Evolutionary conservation across 2,888 invertebrate species (phyloP), one percentile per base, ranked within the genome.

Genomic region (Masnerella sp.): DNA sequence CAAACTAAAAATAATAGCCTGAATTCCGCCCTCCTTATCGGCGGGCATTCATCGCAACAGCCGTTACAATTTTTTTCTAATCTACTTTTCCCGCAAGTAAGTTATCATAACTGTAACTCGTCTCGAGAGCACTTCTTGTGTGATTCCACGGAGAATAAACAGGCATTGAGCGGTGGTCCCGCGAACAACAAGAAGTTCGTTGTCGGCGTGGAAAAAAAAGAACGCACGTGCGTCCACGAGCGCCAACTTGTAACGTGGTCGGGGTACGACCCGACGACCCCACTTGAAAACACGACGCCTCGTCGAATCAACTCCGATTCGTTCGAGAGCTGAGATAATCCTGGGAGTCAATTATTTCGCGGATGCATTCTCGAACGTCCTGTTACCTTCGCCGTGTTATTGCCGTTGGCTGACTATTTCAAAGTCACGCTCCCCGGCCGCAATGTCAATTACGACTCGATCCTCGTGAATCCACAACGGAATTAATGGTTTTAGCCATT

Each of bases 401-500:
- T 68, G 68, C 73, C 68, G 68, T 22, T 68, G 69, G 69, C 74
- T 64, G 74, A 65, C 74, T 70, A 54, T 74, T 74, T 74, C 65
- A 69, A 65, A 74, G 74, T 65, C 74, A 74, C 69, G 69, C 74
- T 70, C 74, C 65, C 74, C 74, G 34, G 69, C 64, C 74, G 74
- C 74, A 74, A 74, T 69, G 69, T 74, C 74, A 74, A 74, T 74
- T 59, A 74, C 74, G 54, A 65, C 61, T 47, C 51, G 58, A 52
- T 62, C 64, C 73, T 51, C 58, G 73, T 34, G 73, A 68, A 64
- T 51, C 68, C 68, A 54, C 58, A 49, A 36, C 62, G 38, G 47
- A 67, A 74, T 67, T 73, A 73, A 68, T 73, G 68, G 36, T 49
- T 68, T 49, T 67, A 54, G 42, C 61, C 43, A 54, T 30, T 42